phyloP scores from a whole-genome alignment of 2,888 invertebrate genomes.

The Hymenopus coronatus region DNA sequence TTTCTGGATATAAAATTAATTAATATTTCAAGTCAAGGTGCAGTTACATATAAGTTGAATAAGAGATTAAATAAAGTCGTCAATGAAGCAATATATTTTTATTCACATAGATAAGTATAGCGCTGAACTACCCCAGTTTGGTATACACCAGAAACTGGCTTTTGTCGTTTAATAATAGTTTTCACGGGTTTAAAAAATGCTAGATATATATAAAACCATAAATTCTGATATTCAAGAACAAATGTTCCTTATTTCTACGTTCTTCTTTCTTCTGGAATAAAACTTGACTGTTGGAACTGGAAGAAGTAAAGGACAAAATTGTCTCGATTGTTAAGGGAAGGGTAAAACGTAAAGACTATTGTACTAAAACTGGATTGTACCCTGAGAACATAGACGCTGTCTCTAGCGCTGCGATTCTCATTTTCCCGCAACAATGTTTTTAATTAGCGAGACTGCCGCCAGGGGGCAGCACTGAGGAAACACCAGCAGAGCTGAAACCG shows the following conservation, averaged over 20 bases:
- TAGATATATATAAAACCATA: background rate
- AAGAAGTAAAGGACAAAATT: background rate
- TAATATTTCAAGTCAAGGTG: too few relatives aligned
- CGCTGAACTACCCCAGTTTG: too few relatives aligned
- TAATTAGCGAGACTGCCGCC: conserved; percentile 48
- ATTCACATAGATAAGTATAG: too few relatives aligned
- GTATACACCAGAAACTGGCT: too few relatives aligned
- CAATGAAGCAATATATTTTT: too few relatives aligned
- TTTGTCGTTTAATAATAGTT: too few relatives aligned
- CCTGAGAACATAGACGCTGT: background rate
- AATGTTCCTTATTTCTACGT: background rate
- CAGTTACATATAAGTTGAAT: too few relatives aligned
- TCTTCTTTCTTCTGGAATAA: background rate
- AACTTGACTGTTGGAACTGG: background rate
- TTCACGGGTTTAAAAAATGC: too few relatives aligned
- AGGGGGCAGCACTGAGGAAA: conserved; percentile 39
- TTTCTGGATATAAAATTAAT: too few relatives aligned
- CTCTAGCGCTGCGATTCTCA: conserved; percentile 15
- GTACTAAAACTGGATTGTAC: background rate
- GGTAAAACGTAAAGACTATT: background rate
- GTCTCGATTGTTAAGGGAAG: background rate
- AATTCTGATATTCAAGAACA: background rate
- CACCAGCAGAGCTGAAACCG: conserved; percentile 23
- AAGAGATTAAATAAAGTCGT: too few relatives aligned
- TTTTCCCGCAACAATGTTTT: conserved; percentile 48